These are phyloP conservation scores for Nymphalis urticae DNA, from an alignment of 2,888 invertebrate species.

Conservation along the genomic window DNA sequence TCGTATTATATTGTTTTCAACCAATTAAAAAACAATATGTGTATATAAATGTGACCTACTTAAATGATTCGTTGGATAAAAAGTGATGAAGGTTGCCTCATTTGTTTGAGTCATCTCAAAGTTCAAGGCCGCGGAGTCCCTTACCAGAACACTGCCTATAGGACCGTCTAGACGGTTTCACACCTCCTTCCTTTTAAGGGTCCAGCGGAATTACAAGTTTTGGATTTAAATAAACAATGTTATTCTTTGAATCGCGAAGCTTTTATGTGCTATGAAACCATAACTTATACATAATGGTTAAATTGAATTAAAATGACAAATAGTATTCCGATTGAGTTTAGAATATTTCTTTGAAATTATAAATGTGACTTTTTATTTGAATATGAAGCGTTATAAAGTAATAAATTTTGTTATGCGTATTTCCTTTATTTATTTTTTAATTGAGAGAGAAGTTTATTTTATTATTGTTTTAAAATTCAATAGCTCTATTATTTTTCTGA, in stretches of 20 bases:
- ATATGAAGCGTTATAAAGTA: neutral
- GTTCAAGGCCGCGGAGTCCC: slow-evolving; percentile 78
- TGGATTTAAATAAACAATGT: slow-evolving; percentile 45
- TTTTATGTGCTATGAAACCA: neutral
- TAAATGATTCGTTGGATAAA: slow-evolving; percentile 29
- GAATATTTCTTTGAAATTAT: neutral
- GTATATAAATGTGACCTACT: slow-evolving; percentile 24
- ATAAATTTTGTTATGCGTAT: no score
- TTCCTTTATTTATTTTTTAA: neutral
- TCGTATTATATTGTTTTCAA: neutral
- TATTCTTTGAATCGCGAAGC: slow-evolving; percentile 30
- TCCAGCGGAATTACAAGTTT: slow-evolving; percentile 67
- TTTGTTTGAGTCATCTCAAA: slow-evolving; percentile 75
- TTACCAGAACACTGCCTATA: slow-evolving; percentile 74
- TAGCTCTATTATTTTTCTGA: neutral
- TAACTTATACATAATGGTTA: neutral
- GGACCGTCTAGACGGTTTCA: slow-evolving; percentile 78
- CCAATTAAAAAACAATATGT: slow-evolving; percentile 3
- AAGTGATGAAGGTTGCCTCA: slow-evolving; percentile 59
- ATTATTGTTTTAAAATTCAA: neutral
- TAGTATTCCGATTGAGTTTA: neutral
- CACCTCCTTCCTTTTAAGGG: slow-evolving; percentile 75
- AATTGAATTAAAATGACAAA: neutral
- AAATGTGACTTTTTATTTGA: neutral
- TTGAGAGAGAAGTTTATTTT: neutral